Base-by-base conservation (phyloP, 2,888 invertebrate species). In the Sphaerophoria taeniata region DNA sequence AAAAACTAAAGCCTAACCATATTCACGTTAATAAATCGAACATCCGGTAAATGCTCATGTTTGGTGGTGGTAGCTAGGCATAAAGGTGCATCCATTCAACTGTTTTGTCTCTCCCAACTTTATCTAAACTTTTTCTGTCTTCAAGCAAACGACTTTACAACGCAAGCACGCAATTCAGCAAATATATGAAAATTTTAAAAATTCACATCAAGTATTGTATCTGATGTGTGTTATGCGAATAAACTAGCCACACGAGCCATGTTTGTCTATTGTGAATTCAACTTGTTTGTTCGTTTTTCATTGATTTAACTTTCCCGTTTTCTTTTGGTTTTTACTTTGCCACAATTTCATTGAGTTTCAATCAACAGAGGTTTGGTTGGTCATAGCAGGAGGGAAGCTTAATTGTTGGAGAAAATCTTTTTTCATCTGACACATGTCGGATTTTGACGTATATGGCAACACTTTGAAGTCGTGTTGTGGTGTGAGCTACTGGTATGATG, bases 401-500 rank as follows among this genome's bases (percentile, higher is more conserved):
- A 58, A 56, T 43, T 49, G n/a, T 70, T 55, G 43, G 53, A 58
- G 71, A 72, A 76, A 81, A 67, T 67, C 47, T 60, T 24, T 51
- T 12, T 70, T 33, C 12, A 34, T 53, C 55, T 55, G 77, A 72
- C 72, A 77, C 45, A 65, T 70, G 75, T 75, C 73, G 33, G 75
- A 70, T 74, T 47, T 49, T 43, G 69, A 74, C 33, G 55, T 79
- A 58, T 73, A 60, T 16, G 43, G 58, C 53, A 69, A 34, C 34
- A 49, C 61, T 14, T 14, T 6, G 14, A 14, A 39, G 31, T 14
- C n/a, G 39, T 51, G 60, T 4, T 33, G 3, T 12, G 33, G 24
- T 55, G 45, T 70, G 65, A 69, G 80, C 65, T 75, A 72, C 60
- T 80, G 80, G 49, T 80, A 56, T 75, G 71, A 58, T 85, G 76